Percentiles rank a stretch among this genome's conserved stretches.
Conservation (phyloP, 2,888 invertebrate genomes). For the Acleris emargana region DNA sequence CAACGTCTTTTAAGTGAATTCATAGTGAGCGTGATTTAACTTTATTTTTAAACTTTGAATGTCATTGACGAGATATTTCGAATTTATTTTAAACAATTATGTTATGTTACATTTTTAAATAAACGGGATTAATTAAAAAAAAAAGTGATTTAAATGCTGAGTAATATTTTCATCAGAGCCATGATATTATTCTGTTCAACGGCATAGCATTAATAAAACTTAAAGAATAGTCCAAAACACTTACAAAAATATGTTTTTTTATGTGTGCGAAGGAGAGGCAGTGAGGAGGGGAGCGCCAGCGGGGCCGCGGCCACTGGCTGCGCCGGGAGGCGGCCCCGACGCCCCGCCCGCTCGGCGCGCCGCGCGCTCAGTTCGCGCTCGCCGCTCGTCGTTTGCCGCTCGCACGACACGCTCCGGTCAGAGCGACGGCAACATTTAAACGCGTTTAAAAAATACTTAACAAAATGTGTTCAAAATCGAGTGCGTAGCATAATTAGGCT, state of each 20-base stretch:
- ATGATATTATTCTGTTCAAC: slow-evolving; percentile 21
- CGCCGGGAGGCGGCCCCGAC: slow-evolving; percentile 56
- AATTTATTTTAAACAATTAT: neutral
- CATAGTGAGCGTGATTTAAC: neutral
- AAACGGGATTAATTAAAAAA: neutral
- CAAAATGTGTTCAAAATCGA: slow-evolving; percentile 19
- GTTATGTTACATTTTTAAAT: neutral
- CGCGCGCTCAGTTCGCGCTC: slow-evolving; percentile 45
- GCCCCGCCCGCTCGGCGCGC: slow-evolving; percentile 51
- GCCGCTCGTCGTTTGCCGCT: slow-evolving; percentile 38
- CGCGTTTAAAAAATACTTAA: slow-evolving; percentile 18
- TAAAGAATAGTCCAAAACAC: slow-evolving; percentile 26
- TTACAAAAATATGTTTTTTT: slow-evolving; percentile 28
- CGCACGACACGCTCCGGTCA: slow-evolving; percentile 30
- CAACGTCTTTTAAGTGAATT: slow-evolving; percentile 20
- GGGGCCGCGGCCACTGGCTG: slow-evolving; percentile 73
- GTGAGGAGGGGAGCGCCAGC: slow-evolving; percentile 66
- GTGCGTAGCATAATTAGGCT: slow-evolving; percentile 15
- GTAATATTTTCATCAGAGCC: neutral
- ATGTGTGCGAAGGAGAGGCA: slow-evolving; percentile 47
- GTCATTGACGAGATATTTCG: too few relatives aligned
- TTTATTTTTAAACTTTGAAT: neutral
- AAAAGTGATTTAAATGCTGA: neutral
- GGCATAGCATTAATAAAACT: slow-evolving; percentile 23
- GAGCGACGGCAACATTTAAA: neutral